These are phyloP conservation scores for Cervus canadensis DNA, from an alignment of 2,113 vertebrate species.

Conservation along the genomic window DNA sequence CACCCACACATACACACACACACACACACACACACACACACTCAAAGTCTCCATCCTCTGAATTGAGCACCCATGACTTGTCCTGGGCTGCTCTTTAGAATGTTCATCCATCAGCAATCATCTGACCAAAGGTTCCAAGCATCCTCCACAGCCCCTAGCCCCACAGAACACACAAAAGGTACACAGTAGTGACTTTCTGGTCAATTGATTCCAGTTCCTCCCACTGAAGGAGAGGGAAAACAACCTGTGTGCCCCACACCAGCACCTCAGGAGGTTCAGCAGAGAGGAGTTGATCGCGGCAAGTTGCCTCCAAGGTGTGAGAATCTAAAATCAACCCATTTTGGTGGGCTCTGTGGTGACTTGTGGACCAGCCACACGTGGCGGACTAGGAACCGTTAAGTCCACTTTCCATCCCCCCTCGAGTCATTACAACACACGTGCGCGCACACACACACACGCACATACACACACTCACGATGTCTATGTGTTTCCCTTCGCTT, in stretches of 20 bases:
- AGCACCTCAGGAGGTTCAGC: neutral
- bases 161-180: neutral
- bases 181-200: neutral
- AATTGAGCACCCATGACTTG: rapidly evolving
- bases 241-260: neutral
- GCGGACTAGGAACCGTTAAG: neutral
- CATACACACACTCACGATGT: too few relatives aligned
- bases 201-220: neutral
- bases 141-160: neutral
- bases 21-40: neutral
- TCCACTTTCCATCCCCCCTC: neutral
- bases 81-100: neutral
- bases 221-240: neutral
- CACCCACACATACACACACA: neutral
- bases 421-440: neutral
- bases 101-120: neutral
- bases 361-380: neutral
- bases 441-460: neutral
- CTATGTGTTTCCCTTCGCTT: neutral
- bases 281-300: neutral
- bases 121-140: neutral
- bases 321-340: neutral
- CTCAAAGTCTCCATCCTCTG: neutral
- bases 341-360: neutral
- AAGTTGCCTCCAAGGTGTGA: neutral